A percentile compares a stretch with the other conserved stretches of the same genome.
Evolutionary conservation across 1,140 invertebrate species (phyloP).

Genomic region (Eriocheir sinensis): DNA sequence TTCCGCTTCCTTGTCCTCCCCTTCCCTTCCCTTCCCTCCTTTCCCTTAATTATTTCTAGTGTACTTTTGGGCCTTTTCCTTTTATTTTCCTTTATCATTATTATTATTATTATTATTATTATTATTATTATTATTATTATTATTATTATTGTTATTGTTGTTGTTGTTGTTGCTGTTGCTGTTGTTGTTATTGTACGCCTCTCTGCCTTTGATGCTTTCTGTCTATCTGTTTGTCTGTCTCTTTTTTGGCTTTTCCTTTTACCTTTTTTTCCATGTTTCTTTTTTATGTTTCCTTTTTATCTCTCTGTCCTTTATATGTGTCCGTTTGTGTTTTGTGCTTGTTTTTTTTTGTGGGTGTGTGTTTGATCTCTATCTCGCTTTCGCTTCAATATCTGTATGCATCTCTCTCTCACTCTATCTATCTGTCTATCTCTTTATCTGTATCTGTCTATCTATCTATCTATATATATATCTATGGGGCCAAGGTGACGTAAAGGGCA

Average conservation of each 20-base stretch:
- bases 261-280: too few relatives aligned
- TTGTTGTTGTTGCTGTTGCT: too few relatives aligned
- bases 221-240: too few relatives aligned
- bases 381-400: neutral
- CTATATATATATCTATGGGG: neutral
- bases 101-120: too few relatives aligned
- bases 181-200: too few relatives aligned
- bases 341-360: neutral
- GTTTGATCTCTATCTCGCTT: neutral
- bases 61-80: too few relatives aligned
- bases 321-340: neutral
- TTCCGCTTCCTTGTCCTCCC: neutral
- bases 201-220: too few relatives aligned
- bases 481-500: neutral
- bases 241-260: too few relatives aligned
- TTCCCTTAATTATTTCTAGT: too few relatives aligned
- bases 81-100: too few relatives aligned
- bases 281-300: neutral
- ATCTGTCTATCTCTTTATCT: neutral
- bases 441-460: neutral
- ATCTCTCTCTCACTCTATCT: constrained; percentile 10
- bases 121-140: too few relatives aligned
- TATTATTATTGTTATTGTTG: too few relatives aligned
- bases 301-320: neutral
- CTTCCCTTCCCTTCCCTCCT: neutral